These are phyloP conservation scores for Trididemnum clinides DNA, from an alignment of 23 tunicate species.

Conservation along the genomic window DNA sequence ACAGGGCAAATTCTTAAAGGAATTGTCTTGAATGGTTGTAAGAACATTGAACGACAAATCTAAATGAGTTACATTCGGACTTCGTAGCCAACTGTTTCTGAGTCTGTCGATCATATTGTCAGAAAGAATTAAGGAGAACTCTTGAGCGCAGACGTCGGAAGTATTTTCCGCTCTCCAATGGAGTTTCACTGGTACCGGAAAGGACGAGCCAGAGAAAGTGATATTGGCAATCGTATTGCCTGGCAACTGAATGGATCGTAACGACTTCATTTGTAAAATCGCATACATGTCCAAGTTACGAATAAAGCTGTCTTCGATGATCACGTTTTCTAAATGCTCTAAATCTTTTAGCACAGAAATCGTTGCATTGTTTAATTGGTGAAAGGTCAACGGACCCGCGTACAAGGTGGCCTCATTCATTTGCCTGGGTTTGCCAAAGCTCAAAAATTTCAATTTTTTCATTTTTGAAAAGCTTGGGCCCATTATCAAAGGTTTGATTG, in stretches of 20 bases:
- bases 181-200: background rate
- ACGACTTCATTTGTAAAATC: background rate
- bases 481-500: too few relatives aligned
- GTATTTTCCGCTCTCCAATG: too few relatives aligned
- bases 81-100: background rate
- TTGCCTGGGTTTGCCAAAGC: background rate
- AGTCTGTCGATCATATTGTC: background rate
- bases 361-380: background rate
- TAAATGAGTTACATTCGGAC: background rate
- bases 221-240: background rate
- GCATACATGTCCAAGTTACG: background rate
- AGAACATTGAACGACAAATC: background rate
- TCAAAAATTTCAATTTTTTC: background rate
- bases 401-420: background rate
- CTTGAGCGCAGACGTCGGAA: background rate
- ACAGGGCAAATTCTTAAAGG: background rate
- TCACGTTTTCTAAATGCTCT: background rate
- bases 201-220: background rate
- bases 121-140: background rate
- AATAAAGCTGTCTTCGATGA: background rate
- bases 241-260: background rate
- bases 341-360: background rate
- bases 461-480: background rate
- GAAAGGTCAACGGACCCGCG: background rate
- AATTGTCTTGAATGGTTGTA: background rate